phyloP scores from a whole-genome alignment of 37 sponge, comb jelly and placozoan genomes.

The Mnemiopsis leidyi region DNA sequence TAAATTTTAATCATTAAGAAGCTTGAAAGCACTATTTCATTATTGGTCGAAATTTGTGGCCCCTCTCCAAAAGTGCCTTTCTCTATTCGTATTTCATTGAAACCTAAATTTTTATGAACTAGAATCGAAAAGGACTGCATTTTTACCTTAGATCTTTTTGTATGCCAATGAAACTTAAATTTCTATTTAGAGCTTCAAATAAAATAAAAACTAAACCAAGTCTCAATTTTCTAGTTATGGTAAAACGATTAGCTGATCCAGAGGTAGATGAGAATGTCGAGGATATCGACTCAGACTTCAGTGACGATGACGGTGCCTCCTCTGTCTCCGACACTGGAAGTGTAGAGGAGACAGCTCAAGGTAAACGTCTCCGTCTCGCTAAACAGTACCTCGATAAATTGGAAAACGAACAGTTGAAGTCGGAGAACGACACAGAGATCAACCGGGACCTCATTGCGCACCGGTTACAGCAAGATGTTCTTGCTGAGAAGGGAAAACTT shows the following conservation, averaged over 20 bases:
- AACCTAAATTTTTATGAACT: no score
- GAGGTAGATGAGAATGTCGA: neutral
- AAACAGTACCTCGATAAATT: slow-evolving; percentile 87
- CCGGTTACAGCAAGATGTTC: slow-evolving; percentile 43
- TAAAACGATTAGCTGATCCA: neutral
- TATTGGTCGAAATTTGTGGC: no score
- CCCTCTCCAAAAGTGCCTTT: no score
- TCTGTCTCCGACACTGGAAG: slow-evolving; percentile 2
- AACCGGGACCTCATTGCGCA: slow-evolving; percentile 83
- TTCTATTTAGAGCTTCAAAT: no score
- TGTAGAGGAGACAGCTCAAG: slow-evolving; percentile 85
- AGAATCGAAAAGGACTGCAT: no score
- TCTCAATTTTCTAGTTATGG: neutral
- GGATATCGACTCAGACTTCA: slow-evolving; percentile 59
- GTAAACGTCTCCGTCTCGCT: slow-evolving; percentile 89
- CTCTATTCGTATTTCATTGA: no score
- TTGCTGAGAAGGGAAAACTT: slow-evolving; percentile 13
- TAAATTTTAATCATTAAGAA: no score
- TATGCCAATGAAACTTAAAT: no score
- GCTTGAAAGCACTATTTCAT: no score
- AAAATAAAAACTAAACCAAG: no score
- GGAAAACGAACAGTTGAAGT: slow-evolving; percentile 71
- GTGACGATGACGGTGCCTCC: neutral
- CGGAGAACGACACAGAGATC: slow-evolving; percentile 66
- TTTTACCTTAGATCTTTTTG: no score